A percentile compares a stretch with the other conserved stretches of the same genome.
Conservation (phyloP, 1,140 invertebrate genomes). For the Elymnias hypermnestra region DNA sequence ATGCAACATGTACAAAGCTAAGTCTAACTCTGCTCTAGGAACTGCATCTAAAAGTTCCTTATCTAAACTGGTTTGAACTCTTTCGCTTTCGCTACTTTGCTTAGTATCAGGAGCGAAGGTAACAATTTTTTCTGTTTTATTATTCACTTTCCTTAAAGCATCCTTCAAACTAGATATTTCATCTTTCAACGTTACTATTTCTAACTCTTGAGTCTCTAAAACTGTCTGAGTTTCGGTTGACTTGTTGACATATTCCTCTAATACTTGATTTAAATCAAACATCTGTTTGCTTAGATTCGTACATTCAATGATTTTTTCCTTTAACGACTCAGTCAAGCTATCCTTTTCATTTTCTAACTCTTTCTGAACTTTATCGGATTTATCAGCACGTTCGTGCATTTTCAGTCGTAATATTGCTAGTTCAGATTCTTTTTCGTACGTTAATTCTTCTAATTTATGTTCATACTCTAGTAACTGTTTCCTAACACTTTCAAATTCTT, state of each 20-base stretch:
- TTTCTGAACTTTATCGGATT: conserved; percentile 40
- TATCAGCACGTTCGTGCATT: conserved; percentile 57
- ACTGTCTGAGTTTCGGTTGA: conserved; percentile 74
- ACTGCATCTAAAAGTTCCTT: conserved; percentile 59
- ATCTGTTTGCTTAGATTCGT: conserved; percentile 70
- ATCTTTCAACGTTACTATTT: conserved; percentile 81
- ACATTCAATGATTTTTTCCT: conserved; percentile 70
- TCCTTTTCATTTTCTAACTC: conserved; percentile 49
- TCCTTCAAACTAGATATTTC: conserved; percentile 63
- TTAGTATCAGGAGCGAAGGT: conserved; percentile 61
- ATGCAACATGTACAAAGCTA: conserved; percentile 90
- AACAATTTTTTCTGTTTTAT: conserved; percentile 76
- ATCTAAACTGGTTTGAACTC: conserved; percentile 26
- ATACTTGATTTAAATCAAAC: conserved; percentile 70
- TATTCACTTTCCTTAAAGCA: conserved; percentile 75
- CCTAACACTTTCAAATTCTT: conserved; percentile 65
- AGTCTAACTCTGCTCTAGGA: conserved; percentile 83
- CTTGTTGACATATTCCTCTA: conserved; percentile 75
- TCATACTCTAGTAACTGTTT: conserved; percentile 64
- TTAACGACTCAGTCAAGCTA: conserved; percentile 51
- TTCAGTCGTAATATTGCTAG: conserved; percentile 63
- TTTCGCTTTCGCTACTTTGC: conserved; percentile 23
- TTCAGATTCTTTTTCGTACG: conserved; percentile 74
- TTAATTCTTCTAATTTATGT: conserved; percentile 65
- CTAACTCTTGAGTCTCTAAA: conserved; percentile 80